Conservation (phyloP, 2,888 invertebrate species). For the Scelioninae gen. 1 region DNA sequence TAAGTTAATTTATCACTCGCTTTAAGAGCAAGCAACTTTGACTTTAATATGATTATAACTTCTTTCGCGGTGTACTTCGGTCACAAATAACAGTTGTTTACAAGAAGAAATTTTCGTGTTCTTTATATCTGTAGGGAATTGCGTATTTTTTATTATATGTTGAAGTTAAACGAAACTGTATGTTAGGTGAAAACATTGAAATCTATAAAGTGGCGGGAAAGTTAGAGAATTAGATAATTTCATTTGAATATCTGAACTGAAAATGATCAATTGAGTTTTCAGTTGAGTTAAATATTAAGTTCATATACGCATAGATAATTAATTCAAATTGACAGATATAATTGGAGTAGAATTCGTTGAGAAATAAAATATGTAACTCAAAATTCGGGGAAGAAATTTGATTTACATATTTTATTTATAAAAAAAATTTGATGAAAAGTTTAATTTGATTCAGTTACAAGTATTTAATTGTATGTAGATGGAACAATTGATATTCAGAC, state of each 20-base stretch:
- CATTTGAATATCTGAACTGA: background rate
- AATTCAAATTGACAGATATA: no score
- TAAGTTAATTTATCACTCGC: slow-evolving; percentile 9
- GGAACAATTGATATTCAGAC: slow-evolving; percentile 16
- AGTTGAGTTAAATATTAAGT: no score
- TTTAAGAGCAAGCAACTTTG: background rate
- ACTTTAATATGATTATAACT: slow-evolving; percentile 23
- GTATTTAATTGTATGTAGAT: slow-evolving; percentile 18
- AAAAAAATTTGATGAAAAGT: background rate
- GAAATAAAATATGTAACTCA: no score
- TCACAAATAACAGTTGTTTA: slow-evolving; percentile 23
- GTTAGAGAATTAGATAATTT: background rate
- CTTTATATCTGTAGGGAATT: background rate
- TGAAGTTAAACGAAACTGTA: background rate
- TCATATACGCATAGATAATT: background rate
- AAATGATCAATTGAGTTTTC: slow-evolving; percentile 4
- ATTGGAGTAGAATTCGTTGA: no score
- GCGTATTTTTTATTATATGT: background rate
- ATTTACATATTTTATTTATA: background rate
- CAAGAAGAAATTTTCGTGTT: background rate
- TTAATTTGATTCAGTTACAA: background rate
- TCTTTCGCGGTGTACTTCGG: slow-evolving; percentile 17
- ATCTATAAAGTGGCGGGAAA: background rate
- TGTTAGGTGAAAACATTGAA: background rate
- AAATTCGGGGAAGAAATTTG: no score